Conservation (phyloP, 2,888 invertebrate species). For the Eubasilissa splendida region DNA sequence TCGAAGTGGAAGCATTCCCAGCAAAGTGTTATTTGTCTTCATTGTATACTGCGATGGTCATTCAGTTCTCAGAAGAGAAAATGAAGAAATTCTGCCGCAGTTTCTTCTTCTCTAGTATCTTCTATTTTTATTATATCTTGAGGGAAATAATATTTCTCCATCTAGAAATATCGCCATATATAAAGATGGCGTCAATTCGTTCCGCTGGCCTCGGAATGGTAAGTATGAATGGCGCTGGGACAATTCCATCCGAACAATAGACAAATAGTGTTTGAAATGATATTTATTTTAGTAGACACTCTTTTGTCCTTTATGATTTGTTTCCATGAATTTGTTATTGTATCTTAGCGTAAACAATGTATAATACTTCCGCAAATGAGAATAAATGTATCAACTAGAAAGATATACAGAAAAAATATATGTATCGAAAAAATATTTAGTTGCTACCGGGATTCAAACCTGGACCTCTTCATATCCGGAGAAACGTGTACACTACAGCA, state of each 20-base stretch:
- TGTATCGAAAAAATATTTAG: too few species aligned
- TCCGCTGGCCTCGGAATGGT: not conserved
- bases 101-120: not conserved
- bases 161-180: conserved; percentile 25
- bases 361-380: too few species aligned
- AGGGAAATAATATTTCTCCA: conserved; percentile 42
- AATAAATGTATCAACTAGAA: too few species aligned
- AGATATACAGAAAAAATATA: too few species aligned
- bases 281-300: conserved; percentile 29
- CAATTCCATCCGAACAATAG: conserved; percentile 29
- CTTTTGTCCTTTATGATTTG: conserved; percentile 31
- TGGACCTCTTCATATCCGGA: too few species aligned
- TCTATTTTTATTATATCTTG: conserved; percentile 20
- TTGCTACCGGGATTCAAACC: too few species aligned
- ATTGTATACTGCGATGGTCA: not conserved
- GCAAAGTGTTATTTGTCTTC: too few species aligned
- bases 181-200: conserved; percentile 27
- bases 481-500: too few species aligned
- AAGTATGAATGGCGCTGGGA: conserved; percentile 14
- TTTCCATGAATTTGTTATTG: conserved; percentile 15
- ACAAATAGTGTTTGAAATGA: conserved; percentile 37
- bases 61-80: conserved; percentile 2
- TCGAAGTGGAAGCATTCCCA: too few species aligned
- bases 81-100: conserved; percentile 9
- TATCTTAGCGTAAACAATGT: not conserved